Evolutionary conservation across 2,113 vertebrate genomes (phyloP).

Genomic region (Eulemur rufifrons): DNA sequence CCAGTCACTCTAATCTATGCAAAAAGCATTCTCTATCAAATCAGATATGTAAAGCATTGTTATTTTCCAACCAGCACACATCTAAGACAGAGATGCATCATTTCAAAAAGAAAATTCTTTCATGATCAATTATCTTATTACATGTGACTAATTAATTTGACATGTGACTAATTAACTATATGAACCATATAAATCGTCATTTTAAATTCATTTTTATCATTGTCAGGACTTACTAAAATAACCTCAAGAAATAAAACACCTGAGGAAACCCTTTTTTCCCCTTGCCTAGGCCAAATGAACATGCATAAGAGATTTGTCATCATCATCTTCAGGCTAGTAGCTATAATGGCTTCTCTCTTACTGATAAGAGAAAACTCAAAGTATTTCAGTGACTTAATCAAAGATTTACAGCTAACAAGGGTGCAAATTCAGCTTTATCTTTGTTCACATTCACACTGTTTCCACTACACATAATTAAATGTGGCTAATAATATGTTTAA

Average conservation of each 20-base stretch:
- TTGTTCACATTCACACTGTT: not conserved
- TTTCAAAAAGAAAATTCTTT: not conserved
- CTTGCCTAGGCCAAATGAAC: not conserved
- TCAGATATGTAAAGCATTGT: not conserved
- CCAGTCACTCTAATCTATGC: not conserved
- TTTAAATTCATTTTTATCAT: not conserved
- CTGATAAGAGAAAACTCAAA: not conserved
- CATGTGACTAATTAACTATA: too few relatives aligned
- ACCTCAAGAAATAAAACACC: not conserved
- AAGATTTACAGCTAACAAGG: not conserved
- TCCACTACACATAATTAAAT: not conserved
- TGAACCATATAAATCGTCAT: not conserved
- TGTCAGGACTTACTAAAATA: conserved; percentile 8
- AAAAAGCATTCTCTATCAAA: not conserved
- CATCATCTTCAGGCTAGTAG: not conserved
- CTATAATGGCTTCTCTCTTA: not conserved
- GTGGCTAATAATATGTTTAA: not conserved
- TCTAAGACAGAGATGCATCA: not conserved
- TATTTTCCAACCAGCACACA: not conserved
- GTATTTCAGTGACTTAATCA: not conserved
- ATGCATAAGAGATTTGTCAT: not conserved
- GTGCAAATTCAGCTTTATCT: not conserved
- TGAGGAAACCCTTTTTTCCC: not conserved
- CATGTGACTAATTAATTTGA: not conserved
- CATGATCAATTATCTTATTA: not conserved